Conservation (phyloP, 1,140 invertebrate species). For the Ooceraea biroi region DNA sequence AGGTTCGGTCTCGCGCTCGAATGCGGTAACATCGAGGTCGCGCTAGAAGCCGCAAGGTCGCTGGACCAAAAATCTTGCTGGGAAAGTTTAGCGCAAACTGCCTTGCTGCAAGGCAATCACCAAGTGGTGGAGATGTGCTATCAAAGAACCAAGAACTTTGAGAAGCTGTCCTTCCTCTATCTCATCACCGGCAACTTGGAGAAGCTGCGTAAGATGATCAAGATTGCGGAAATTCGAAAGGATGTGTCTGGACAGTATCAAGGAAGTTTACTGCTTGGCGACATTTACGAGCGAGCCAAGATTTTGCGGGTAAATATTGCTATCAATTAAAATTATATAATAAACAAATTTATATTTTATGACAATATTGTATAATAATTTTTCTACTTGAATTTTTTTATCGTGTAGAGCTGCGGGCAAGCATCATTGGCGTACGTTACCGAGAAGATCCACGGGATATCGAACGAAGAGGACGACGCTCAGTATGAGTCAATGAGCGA, state of each 20-base stretch:
- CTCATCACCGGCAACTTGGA: conserved; percentile 99
- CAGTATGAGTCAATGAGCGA: conserved; percentile 90
- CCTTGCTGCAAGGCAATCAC: conserved; percentile 97
- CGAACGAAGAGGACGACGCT: conserved; percentile 92
- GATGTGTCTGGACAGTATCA: conserved; percentile 99
- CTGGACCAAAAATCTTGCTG: conserved; percentile 98
- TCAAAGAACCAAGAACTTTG: conserved; percentile 99
- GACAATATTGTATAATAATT: neutral
- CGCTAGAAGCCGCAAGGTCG: conserved; percentile 96
- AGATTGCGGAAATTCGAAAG: conserved; percentile 98
- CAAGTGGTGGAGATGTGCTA: conserved; percentile 99
- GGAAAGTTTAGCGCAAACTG: conserved; percentile 98
- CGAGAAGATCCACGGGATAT: conserved; percentile 96
- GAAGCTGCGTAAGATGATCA: conserved; percentile 99
- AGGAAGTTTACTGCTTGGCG: conserved; percentile 96
- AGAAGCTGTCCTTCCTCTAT: conserved; percentile 99
- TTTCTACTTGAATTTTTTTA: conserved; percentile 33
- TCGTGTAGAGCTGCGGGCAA: conserved; percentile 87
- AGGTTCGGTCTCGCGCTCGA: conserved; percentile 98
- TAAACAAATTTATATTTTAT: neutral
- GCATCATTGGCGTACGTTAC: conserved; percentile 96
- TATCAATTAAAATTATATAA: conserved; percentile 1
- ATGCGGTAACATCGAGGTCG: conserved; percentile 99
- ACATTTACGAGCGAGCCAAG: conserved; percentile 95
- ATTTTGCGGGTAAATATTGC: conserved; percentile 91